Evolutionary conservation across 2,888 invertebrate species (phyloP).

Genomic region (Gymnoscelis rufifasciata): DNA sequence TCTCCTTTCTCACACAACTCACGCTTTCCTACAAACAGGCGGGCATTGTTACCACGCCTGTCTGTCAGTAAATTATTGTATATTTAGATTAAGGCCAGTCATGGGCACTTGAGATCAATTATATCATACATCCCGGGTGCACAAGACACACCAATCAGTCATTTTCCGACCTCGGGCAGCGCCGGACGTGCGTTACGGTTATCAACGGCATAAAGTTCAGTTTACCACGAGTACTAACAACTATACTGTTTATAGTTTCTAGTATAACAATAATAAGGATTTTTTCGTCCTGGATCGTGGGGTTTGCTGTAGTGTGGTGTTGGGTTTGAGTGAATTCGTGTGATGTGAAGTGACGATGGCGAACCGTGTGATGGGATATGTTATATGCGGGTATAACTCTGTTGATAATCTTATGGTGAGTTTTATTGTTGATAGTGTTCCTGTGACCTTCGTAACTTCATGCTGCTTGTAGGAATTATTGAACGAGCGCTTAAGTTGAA

Average conservation of each 20-base stretch:
- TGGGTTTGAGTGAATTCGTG: conserved; percentile 16
- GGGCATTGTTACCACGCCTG: neutral
- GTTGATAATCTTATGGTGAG: conserved; percentile 79
- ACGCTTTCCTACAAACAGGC: neutral
- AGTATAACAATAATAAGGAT: conserved; percentile 23
- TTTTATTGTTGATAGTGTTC: conserved; percentile 16
- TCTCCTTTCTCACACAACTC: too few relatives aligned
- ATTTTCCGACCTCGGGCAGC: conserved; percentile 39
- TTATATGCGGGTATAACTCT: conserved; percentile 80
- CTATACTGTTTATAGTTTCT: too few relatives aligned
- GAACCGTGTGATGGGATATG: conserved; percentile 77
- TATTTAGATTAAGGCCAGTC: conserved; percentile 3
- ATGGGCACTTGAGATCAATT: conserved; percentile 16
- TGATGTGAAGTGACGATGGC: conserved; percentile 51
- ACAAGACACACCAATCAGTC: conserved; percentile 40
- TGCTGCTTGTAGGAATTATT: too few relatives aligned
- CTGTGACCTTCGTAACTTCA: too few relatives aligned
- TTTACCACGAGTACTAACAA: conserved; percentile 4
- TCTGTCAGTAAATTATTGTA: neutral
- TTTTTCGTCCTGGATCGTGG: conserved; percentile 19
- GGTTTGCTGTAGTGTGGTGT: conserved; percentile 10
- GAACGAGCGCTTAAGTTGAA: too few relatives aligned
- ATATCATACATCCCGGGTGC: conserved; percentile 12
- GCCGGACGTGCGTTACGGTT: conserved; percentile 24
- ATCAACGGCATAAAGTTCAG: conserved; percentile 26